Base-by-base conservation (phyloP, 2,113 vertebrate species). In the Rhea pennata region DNA sequence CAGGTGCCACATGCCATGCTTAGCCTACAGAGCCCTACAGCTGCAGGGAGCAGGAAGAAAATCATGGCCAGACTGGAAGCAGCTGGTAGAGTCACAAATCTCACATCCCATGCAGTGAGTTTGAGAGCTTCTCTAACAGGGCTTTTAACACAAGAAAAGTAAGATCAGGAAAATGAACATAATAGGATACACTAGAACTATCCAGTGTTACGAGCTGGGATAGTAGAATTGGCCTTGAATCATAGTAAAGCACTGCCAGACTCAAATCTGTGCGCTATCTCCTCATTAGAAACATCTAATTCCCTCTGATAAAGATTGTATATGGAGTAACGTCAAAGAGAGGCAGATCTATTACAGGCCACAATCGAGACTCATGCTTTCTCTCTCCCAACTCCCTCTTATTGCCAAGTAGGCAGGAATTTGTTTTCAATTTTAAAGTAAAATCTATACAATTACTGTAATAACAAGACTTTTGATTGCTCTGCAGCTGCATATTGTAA, bases 231-330 rank as follows among this genome's bases (percentile, higher is more conserved):
- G 84, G 62, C 71, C 36, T 91, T 90, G 75, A 51, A 93, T 87
- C 84, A 77, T 3, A 83, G 87, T 36, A 36, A 36, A 36, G 36
- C 36, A 36, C 36, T 36, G 36, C 36, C 36, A 36, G 36, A 36
- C 36, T 36, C 36, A 36, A 36, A 36, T 36, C 36, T 36, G 36
- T 36, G 36, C 36, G 6, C 36, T 36, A 36, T 36, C 36, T 36
- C 95, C 90, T 88, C 87, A 87, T 89, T 75, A 80, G 84, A 96
- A 92, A 91, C 75, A 86, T 75, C 72, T 93, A 81, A 94, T 87
- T 84, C 85, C 59, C 76, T 61, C 50, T 77, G 67, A 94, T 81
- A 94, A 86, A 84, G 67, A 79, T n/a, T 74, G 54, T 42, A 67
- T 77, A 83, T 80, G 67, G 67, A 83, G 48, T 69, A 85, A 33